These are phyloP conservation scores for Anguilla japonica DNA, from an alignment of 2,113 vertebrate species.

Conservation along the genomic window DNA sequence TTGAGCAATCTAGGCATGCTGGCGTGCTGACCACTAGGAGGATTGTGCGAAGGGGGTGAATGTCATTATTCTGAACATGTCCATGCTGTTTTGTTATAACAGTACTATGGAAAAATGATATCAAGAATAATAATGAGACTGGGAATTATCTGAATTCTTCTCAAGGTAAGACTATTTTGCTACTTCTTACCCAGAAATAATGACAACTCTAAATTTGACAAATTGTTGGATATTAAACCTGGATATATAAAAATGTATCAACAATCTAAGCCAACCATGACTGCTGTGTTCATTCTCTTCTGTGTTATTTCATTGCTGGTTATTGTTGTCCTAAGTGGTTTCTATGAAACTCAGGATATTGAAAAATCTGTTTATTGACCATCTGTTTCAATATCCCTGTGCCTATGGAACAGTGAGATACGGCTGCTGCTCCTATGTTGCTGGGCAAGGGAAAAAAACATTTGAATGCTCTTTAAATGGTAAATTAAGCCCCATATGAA, in stretches of 20 bases:
- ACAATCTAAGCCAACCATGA: background rate
- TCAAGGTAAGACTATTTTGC: background rate
- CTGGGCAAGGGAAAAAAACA: background rate
- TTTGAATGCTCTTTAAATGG: background rate
- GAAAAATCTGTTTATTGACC: background rate
- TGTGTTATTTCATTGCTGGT: background rate
- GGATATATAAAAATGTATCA: background rate
- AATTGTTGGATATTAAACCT: background rate
- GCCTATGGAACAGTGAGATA: background rate
- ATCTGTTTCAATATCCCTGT: constrained; percentile 3
- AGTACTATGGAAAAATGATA: too few species aligned
- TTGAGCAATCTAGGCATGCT: too few species aligned
- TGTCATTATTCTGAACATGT: too few species aligned
- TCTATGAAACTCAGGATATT: background rate
- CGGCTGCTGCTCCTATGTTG: background rate
- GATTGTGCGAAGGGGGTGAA: too few species aligned
- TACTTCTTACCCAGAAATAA: background rate
- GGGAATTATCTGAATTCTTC: background rate
- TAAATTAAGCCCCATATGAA: background rate
- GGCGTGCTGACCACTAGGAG: too few species aligned
- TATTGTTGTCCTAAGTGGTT: background rate
- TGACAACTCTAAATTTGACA: background rate
- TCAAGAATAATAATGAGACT: background rate
- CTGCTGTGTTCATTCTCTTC: background rate
- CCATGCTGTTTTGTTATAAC: too few species aligned